phyloP scores from a whole-genome alignment of 1,140 invertebrate genomes.

The Metaphire vulgaris region DNA sequence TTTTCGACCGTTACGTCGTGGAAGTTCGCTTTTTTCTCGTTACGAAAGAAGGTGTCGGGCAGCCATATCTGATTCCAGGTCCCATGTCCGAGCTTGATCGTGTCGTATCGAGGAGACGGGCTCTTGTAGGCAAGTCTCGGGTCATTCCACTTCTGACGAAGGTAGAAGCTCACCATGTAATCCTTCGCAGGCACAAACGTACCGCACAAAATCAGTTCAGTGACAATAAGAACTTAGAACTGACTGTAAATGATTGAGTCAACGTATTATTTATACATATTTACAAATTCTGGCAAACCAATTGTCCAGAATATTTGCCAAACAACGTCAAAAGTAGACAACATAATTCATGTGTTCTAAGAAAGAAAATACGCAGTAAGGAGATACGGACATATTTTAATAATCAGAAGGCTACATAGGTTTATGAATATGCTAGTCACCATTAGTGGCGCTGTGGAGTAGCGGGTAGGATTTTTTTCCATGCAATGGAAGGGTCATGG shows the following conservation, averaged over 20 bases:
- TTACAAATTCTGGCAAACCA: too few species aligned
- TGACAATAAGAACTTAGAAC: background rate
- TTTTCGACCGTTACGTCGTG: slow-evolving; percentile 53
- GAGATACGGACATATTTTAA: too few species aligned
- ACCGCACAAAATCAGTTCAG: background rate
- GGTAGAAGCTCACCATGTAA: slow-evolving; percentile 47
- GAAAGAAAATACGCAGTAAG: too few species aligned
- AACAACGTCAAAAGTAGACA: too few species aligned
- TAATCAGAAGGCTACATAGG: too few species aligned
- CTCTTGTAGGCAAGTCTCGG: slow-evolving; percentile 34
- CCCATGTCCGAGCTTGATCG: slow-evolving; percentile 65
- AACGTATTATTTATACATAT: background rate
- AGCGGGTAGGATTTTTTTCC: too few species aligned
- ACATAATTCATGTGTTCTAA: too few species aligned
- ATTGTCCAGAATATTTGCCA: too few species aligned
- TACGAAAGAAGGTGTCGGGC: slow-evolving; percentile 76
- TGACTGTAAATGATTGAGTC: too few species aligned
- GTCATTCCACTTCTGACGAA: slow-evolving; percentile 49
- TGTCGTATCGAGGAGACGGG: slow-evolving; percentile 21
- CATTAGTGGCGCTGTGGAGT: too few species aligned
- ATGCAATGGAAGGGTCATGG: too few species aligned
- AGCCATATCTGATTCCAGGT: slow-evolving; percentile 77
- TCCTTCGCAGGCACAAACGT: slow-evolving; percentile 37
- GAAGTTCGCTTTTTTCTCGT: slow-evolving; percentile 56
- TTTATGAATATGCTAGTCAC: too few species aligned